Evolutionary conservation across 2,797 vertebrate genomes (phyloP).

Genomic region (Gallinago solitaria): DNA sequence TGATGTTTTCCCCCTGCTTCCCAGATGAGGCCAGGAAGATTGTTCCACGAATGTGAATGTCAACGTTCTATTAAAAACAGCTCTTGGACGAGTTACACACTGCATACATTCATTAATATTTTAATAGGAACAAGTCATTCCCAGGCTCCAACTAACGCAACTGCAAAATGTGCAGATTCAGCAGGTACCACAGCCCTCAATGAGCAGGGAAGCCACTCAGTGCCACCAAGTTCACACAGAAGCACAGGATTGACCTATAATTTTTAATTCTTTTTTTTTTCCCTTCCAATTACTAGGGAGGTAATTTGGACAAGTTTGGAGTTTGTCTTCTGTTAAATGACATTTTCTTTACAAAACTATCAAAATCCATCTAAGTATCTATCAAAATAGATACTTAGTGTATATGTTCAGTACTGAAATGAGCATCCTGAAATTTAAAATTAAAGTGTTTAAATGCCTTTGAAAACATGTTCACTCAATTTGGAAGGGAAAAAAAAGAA

Average conservation of each 20-base stretch:
- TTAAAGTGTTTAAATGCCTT: background rate
- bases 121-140: background rate
- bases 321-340: background rate
- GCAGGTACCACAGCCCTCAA: background rate
- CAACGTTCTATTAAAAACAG: background rate
- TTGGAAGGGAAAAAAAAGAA: background rate
- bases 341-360: background rate
- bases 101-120: background rate
- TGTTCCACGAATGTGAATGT: background rate
- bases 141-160: background rate
- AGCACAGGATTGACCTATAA: background rate
- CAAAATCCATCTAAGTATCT: no score
- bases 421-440: background rate
- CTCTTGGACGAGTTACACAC: background rate
- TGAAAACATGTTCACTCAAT: background rate
- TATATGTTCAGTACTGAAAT: background rate
- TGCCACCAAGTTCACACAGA: background rate
- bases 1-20: background rate
- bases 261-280: rapidly evolving
- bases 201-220: background rate
- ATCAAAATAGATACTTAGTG: background rate
- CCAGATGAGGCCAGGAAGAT: background rate
- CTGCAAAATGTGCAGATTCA: background rate
- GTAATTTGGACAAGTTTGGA: background rate
- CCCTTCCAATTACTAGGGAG: background rate